Base-by-base conservation (phyloP, 2,797 vertebrate species). In the Myotis findleyi region DNA sequence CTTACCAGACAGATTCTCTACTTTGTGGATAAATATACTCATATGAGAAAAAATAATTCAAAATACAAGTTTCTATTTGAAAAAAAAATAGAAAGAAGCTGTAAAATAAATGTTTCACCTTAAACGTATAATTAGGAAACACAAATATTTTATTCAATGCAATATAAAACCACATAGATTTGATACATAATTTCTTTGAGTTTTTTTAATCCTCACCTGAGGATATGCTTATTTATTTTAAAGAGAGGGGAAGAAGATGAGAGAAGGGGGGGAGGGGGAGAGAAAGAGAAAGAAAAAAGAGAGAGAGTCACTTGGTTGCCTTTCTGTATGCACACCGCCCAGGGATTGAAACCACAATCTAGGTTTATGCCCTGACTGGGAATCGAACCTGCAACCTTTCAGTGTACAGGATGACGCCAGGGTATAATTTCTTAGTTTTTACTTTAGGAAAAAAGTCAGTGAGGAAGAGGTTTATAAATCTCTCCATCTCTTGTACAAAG, bases 91-190 rank as follows among this genome's bases (percentile, higher is more conserved):
- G 21, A 89, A 41, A 47, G 41, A 91, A 82, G 21, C 51, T 76
- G 25, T 59, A 95, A 82, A 94, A 94, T 55, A 30, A 94, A 79
- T 30, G 36, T 57, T 95, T 95, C 47, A 64, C 27, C 36, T 93
- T 90, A 86, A 96, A 96, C 82, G 80, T 38, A 4, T 91, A 94
- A 96, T 95, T 92, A 87, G 41, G 73, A 96, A 95, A 91, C 59
- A 62, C n/a, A 66, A 0, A 77, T 49, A 89, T 95, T 98, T 98
- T 98, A 98, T 98, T 90, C 91, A 97, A 97, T 83, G 93, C 59
- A 91, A 87, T 0, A 0, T 38, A 92, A 96, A 82, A 92, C 44
- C 88, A 95, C 94, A 97, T 44, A 90, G 83, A 82, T 44, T 59
- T 36, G 49, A 57, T 38, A 96, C 57, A 55, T 97, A 97, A 96